Conservation (phyloP, 2,888 invertebrate species). For the Brachypalpus laphriformis region DNA sequence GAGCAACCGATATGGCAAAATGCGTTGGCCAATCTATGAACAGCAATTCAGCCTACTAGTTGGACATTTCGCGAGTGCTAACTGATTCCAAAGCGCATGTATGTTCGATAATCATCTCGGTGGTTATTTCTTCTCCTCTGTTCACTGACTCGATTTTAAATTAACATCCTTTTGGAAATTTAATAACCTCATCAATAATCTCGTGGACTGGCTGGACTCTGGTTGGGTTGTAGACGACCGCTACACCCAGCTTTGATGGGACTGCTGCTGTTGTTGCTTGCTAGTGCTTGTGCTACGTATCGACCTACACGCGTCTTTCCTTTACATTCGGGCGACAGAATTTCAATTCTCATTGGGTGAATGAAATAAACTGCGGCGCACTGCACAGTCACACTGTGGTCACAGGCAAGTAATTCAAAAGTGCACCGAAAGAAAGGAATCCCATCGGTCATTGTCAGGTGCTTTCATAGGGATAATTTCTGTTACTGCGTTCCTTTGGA, state of each 20-base stretch:
- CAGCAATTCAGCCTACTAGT: conserved; percentile 46
- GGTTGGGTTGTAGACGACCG: conserved; percentile 33
- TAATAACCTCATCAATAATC: conserved; percentile 76
- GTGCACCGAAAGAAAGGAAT: conserved; percentile 67
- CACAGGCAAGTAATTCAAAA: conserved; percentile 50
- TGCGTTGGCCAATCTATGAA: conserved; percentile 70
- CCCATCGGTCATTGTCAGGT: conserved; percentile 74
- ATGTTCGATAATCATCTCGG: conserved; percentile 75
- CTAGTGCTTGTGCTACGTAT: conserved; percentile 26
- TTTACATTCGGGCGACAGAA: conserved; percentile 70
- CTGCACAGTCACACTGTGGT: conserved; percentile 23
- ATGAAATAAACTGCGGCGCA: conserved; percentile 34
- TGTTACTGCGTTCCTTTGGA: conserved; percentile 16
- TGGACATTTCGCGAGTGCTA: conserved; percentile 64
- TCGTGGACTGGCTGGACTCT: conserved; percentile 35
- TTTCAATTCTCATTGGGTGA: conserved; percentile 44
- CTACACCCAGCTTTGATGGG: conserved; percentile 49
- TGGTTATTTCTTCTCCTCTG: conserved; percentile 74
- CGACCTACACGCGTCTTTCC: conserved; percentile 71
- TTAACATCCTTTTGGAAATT: conserved; percentile 77
- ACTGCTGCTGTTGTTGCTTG: conserved; percentile 30
- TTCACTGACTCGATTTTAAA: conserved; percentile 74
- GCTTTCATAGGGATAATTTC: conserved; percentile 66
- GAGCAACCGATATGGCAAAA: conserved; percentile 66
- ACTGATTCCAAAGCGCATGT: conserved; percentile 74